Evolutionary conservation across 2,113 vertebrate species (phyloP).

Genomic region (Synchiropus splendidus): DNA sequence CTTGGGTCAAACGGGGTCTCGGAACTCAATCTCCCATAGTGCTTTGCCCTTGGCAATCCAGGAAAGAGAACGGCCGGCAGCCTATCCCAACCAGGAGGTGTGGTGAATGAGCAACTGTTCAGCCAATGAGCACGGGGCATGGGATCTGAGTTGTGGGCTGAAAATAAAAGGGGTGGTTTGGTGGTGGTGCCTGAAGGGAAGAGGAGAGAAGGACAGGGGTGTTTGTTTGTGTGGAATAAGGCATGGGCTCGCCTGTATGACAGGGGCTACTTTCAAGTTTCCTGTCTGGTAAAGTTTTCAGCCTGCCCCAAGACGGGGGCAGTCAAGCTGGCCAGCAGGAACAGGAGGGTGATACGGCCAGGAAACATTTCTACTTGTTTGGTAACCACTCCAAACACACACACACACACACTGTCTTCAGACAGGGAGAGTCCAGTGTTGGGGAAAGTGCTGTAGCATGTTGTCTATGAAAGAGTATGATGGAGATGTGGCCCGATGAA

Average conservation of each 20-base stretch:
- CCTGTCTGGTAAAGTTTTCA: conserved; percentile 62
- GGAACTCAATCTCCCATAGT: conserved; percentile 69
- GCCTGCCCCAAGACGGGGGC: conserved; percentile 64
- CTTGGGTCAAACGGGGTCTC: conserved; percentile 43
- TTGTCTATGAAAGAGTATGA: conserved; percentile 27
- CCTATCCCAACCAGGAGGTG: conserved; percentile 69
- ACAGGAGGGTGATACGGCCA: conserved; percentile 48
- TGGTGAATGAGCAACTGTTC: conserved; percentile 66
- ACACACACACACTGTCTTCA: conserved; percentile 28
- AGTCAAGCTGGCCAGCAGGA: conserved; percentile 58
- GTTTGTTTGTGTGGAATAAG: conserved; percentile 74
- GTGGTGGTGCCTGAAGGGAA: conserved; percentile 29
- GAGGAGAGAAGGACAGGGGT: conserved; percentile 48
- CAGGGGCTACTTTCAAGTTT: conserved; percentile 72
- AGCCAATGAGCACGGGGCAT: conserved; percentile 60
- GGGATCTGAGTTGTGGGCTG: conserved; percentile 68
- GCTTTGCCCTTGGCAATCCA: conserved; percentile 66
- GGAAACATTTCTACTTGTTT: conserved; percentile 51
- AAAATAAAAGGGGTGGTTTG: conserved; percentile 64
- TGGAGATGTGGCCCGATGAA: conserved; percentile 44
- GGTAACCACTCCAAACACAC: conserved; percentile 54
- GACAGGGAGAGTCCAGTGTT: conserved; percentile 35
- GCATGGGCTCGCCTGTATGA: conserved; percentile 74
- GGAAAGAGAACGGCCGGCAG: conserved; percentile 62
- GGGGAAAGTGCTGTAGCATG: conserved; percentile 41